Conservation (phyloP, 2,797 vertebrate genomes). For the Hybognathus amarus region DNA sequence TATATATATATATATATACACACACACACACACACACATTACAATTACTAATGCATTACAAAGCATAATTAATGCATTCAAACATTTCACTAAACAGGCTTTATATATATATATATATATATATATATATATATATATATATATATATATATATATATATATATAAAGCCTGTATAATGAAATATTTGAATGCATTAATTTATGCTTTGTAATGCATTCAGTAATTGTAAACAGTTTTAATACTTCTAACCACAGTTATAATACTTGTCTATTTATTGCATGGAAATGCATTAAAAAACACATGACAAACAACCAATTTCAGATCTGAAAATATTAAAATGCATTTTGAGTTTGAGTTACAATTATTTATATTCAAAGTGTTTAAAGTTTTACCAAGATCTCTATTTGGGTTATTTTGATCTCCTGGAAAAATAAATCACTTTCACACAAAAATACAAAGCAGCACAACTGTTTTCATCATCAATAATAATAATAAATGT, state of each 20-base stretch:
- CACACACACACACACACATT: too few relatives aligned
- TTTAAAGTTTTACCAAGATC: background rate
- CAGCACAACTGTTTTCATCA: background rate
- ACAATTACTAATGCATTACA: too few relatives aligned
- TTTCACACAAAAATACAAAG: background rate
- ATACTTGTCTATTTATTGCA: background rate
- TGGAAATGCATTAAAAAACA: background rate
- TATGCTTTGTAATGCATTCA: background rate
- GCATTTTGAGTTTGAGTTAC: background rate
- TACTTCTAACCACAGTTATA: background rate
- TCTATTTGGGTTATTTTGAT: background rate
- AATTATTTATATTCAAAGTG: background rate
- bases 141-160: background rate
- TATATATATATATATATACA: too few relatives aligned
- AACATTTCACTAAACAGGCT: too few relatives aligned
- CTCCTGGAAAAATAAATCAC: background rate
- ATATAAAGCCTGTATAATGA: background rate
- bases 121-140: too few relatives aligned
- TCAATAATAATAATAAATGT: background rate
- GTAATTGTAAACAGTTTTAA: background rate
- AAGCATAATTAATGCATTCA: too few relatives aligned
- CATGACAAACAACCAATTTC: background rate
- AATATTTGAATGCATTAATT: background rate
- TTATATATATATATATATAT: too few relatives aligned
- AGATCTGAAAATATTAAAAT: background rate